Evolutionary conservation across 2,888 invertebrate species (phyloP).

Genomic region (Leptopilina myrica): DNA sequence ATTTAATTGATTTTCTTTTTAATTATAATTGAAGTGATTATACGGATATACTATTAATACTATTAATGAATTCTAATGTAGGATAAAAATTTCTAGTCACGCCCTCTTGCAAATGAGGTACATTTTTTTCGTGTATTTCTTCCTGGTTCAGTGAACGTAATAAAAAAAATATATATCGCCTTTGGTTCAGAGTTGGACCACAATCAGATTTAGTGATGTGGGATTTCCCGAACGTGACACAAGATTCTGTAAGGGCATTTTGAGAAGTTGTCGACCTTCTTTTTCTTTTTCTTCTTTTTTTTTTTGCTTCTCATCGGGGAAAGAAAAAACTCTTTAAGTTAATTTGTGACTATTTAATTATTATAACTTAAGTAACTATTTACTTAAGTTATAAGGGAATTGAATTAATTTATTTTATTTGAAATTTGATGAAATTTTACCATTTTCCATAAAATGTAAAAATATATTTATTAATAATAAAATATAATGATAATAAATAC

Average conservation of each 20-base stretch:
- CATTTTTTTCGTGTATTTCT: background rate
- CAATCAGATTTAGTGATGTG: conserved; percentile 15
- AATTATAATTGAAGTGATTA: background rate
- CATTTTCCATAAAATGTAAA: no score
- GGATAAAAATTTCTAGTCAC: conserved; percentile 11
- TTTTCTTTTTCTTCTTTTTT: background rate
- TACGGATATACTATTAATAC: background rate
- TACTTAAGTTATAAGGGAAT: no score
- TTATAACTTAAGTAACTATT: no score
- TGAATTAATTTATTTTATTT: background rate
- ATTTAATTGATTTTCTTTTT: no score
- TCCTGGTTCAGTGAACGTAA: background rate
- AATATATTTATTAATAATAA: no score
- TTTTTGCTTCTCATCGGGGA: conserved; percentile 1
- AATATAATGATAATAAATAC: no score
- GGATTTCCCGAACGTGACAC: conserved; percentile 6
- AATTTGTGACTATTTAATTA: background rate
- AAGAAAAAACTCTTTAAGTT: conserved; percentile 15
- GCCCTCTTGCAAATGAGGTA: background rate
- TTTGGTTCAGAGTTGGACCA: conserved; percentile 17
- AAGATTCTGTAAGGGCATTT: background rate
- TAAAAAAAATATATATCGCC: background rate
- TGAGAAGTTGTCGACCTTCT: background rate
- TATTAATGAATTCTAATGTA: background rate
- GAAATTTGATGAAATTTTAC: background rate